Evolutionary conservation across 2,888 invertebrate genomes (phyloP).

Genomic region (Apodemia mormo): DNA sequence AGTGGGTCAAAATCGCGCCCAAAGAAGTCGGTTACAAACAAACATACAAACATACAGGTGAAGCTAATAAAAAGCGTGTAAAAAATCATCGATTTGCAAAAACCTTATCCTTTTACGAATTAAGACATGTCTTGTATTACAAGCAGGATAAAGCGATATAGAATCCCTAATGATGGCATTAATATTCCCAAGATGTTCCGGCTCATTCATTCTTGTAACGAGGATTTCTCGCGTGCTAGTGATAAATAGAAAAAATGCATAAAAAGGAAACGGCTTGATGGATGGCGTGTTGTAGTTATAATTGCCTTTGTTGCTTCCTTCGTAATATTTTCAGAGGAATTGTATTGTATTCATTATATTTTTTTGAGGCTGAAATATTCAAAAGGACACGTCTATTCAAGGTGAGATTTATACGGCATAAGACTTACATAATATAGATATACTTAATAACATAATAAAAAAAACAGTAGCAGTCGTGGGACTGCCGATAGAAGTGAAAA

Average conservation of each 20-base stretch:
- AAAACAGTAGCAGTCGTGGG: no score
- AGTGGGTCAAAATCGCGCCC: no score
- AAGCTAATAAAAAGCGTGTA: no score
- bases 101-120: background rate
- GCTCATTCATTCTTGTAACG: conserved; percentile 23
- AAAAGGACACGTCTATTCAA: background rate
- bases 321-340: conserved; percentile 7
- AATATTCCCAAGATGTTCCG: conserved; percentile 19
- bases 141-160: conserved; percentile 4
- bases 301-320: conserved; percentile 8
- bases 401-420: background rate
- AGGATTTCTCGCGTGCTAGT: conserved; percentile 22
- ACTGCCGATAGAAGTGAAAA: no score
- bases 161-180: conserved; percentile 18
- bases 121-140: background rate
- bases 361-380: background rate
- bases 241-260: conserved; percentile 25
- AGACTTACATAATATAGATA: no score
- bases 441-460: no score
- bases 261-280: conserved; percentile 21
- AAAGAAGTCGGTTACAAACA: no score
- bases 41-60: no score
- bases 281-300: conserved; percentile 22
- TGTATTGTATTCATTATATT: conserved; percentile 5
- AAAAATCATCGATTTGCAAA: background rate